phyloP scores from a whole-genome alignment of 30 jellyfish, hydroid and myxozoan species.

The Pseudorhiza aurosa region DNA sequence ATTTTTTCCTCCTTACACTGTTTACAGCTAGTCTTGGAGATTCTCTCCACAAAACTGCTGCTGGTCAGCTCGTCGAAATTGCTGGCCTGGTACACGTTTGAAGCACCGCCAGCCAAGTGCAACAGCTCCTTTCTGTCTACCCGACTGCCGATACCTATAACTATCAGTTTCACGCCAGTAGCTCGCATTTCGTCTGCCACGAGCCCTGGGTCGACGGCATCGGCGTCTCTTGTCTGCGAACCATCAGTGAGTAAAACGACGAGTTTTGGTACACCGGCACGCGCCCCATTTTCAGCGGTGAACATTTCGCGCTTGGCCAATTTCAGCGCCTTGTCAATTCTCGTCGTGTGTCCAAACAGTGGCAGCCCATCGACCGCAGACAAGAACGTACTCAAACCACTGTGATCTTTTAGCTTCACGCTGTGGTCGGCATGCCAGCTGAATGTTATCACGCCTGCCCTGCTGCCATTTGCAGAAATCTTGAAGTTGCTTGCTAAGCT shows the following conservation, averaged over 20 bases:
- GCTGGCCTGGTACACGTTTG: conserved; percentile 49
- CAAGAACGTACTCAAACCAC: conserved; percentile 16
- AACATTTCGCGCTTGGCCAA: conserved; percentile 65
- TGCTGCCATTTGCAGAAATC: conserved; percentile 56
- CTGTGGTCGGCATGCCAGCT: conserved; percentile 73
- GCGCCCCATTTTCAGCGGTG: conserved; percentile 66
- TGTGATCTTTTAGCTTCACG: conserved; percentile 52
- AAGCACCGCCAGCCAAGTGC: conserved; percentile 60
- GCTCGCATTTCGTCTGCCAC: conserved; percentile 62
- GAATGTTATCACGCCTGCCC: conserved; percentile 74
- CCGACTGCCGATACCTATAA: conserved; percentile 65
- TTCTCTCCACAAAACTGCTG: conserved; percentile 16
- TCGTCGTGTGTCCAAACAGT: conserved; percentile 71
- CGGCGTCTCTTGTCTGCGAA: conserved; percentile 70
- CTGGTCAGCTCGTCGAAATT: conserved; percentile 59
- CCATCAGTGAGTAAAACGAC: conserved; percentile 78
- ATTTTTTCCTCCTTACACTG: conserved; percentile 45
- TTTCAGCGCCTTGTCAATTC: conserved; percentile 73
- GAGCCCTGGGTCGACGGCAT: conserved; percentile 75
- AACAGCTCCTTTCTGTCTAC: conserved; percentile 41
- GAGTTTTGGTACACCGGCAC: conserved; percentile 67
- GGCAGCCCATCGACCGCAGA: conserved; percentile 66
- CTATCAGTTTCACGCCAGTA: conserved; percentile 41
- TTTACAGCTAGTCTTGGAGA: conserved; percentile 57
- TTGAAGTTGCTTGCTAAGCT: conserved; percentile 50